phyloP scores from a whole-genome alignment of 2,888 invertebrate genomes.

The Apantesis nais region DNA sequence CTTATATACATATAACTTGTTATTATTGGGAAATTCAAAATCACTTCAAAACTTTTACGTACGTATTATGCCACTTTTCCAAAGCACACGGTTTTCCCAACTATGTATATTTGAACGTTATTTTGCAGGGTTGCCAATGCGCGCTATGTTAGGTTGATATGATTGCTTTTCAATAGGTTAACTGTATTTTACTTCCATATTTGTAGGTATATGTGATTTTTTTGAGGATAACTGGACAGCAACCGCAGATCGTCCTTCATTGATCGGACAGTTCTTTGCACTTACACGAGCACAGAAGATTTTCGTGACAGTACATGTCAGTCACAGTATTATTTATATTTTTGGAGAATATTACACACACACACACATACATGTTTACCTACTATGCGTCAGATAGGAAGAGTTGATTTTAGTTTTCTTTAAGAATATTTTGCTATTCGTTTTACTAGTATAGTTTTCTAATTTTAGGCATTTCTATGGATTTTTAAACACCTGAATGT shows the following conservation, averaged over 20 bases:
- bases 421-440: too few relatives aligned
- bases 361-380: not conserved
- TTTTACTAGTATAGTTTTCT: too few relatives aligned
- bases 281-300: not conserved
- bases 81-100: too few relatives aligned
- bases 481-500: too few relatives aligned
- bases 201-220: not conserved
- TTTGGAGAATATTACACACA: not conserved
- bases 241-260: slow-evolving; percentile 26
- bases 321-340: slow-evolving; percentile 5
- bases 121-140: too few relatives aligned
- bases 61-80: not conserved
- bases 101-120: too few relatives aligned
- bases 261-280: slow-evolving; percentile 18
- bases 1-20: not conserved
- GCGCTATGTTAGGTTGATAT: too few relatives aligned
- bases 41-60: not conserved
- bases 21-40: not conserved
- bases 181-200: not conserved
- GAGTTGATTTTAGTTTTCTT: not conserved
- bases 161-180: not conserved
- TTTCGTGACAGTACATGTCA: not conserved
- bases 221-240: too few relatives aligned
- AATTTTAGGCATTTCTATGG: too few relatives aligned
- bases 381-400: not conserved